phyloP scores from a whole-genome alignment of 1,140 invertebrate genomes.

The Sinonovacula constricta region DNA sequence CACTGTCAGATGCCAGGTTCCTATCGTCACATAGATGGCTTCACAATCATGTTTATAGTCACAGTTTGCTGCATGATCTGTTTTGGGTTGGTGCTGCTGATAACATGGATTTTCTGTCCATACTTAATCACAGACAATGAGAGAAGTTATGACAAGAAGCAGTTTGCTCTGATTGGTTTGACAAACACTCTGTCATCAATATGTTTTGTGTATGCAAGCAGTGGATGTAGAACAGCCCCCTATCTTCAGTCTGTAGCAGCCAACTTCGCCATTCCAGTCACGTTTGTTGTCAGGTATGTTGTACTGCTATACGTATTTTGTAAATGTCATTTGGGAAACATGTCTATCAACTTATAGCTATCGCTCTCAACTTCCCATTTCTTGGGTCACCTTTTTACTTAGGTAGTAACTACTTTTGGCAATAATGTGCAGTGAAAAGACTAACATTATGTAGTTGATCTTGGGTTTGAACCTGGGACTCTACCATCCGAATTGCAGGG shows the following conservation, averaged over 20 bases:
- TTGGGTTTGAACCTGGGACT: no score
- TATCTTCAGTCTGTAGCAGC: slow-evolving; percentile 58
- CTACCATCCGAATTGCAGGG: no score
- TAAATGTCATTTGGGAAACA: no score
- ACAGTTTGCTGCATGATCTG: slow-evolving; percentile 32
- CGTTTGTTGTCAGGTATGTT: slow-evolving; percentile 58
- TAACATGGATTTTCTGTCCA: slow-evolving; percentile 30
- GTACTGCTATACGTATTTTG: no score
- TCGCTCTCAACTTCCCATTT: no score
- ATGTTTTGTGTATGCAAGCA: slow-evolving; percentile 56
- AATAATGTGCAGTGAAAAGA: no score
- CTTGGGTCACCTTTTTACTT: no score
- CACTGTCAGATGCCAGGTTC: slow-evolving; percentile 14
- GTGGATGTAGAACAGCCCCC: slow-evolving; percentile 60
- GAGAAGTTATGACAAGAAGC: slow-evolving; percentile 30
- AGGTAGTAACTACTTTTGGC: no score
- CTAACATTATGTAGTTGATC: no score
- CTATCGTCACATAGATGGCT: slow-evolving; percentile 49
- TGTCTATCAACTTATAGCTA: no score
- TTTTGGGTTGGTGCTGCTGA: slow-evolving; percentile 36
- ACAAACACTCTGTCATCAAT: slow-evolving; percentile 53
- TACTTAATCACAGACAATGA: slow-evolving; percentile 24
- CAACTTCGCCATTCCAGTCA: slow-evolving; percentile 59
- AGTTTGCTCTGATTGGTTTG: slow-evolving; percentile 54
- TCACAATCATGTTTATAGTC: slow-evolving; percentile 53